Percentiles rank a stretch among this genome's conserved stretches.
These are phyloP conservation scores for Spheniscus mendiculus DNA, from an alignment of 2,113 vertebrate genomes.

Conservation along the genomic window DNA sequence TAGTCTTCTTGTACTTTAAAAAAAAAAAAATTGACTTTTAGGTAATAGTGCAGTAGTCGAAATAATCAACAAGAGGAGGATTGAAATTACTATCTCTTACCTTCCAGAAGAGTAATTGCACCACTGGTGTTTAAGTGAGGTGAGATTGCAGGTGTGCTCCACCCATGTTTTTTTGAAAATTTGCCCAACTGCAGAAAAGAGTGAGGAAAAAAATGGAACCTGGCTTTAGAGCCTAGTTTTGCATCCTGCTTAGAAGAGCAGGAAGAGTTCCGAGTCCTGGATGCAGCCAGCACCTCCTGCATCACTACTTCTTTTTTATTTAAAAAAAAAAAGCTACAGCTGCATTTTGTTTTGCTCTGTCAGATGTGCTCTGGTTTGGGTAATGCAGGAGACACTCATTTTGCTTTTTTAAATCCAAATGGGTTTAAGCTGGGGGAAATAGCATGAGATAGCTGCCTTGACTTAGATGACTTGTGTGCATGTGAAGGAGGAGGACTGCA, in stretches of 20 bases:
- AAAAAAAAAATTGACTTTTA: background rate
- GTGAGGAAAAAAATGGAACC: fast-evolving
- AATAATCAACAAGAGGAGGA: background rate
- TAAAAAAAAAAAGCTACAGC: background rate
- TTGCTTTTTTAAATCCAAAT: background rate
- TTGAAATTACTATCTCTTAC: background rate
- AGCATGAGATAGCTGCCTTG: background rate
- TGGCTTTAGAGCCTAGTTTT: background rate
- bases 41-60: background rate
- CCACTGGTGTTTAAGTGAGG: background rate
- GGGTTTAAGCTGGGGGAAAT: background rate
- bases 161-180: background rate
- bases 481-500: background rate
- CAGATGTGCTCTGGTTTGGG: background rate
- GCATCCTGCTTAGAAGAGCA: background rate
- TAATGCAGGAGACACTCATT: background rate
- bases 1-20: background rate
- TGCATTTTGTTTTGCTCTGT: background rate
- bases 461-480: background rate
- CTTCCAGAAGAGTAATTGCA: background rate
- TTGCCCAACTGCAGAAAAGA: background rate
- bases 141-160: background rate
- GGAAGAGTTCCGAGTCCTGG: background rate
- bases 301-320: background rate
- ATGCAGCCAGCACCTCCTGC: background rate